These are phyloP conservation scores for Acleris laterana DNA, from an alignment of 2,888 invertebrate genomes.

Conservation along the genomic window DNA sequence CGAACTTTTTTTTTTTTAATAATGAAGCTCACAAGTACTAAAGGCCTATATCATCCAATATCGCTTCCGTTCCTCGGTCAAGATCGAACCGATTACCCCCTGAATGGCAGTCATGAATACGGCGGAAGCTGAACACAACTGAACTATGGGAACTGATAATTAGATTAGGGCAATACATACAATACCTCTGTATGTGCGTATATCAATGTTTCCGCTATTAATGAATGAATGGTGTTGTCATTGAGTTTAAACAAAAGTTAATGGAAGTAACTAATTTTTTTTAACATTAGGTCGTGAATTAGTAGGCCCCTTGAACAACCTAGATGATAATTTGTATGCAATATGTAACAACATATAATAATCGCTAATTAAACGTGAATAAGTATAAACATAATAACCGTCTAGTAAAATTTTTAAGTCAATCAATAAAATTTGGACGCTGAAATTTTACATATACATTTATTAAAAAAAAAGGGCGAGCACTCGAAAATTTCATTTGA, in stretches of 20 bases:
- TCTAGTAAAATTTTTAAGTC: too few relatives aligned
- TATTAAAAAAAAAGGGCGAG: too few relatives aligned
- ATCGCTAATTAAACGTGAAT: too few relatives aligned
- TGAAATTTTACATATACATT: too few relatives aligned
- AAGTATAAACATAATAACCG: too few relatives aligned
- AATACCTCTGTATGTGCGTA: conserved; percentile 37
- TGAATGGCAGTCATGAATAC: conserved; percentile 58
- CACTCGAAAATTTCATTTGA: too few relatives aligned
- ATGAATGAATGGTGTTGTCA: conserved; percentile 10
- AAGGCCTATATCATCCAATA: conserved; percentile 39
- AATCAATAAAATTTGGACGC: too few relatives aligned
- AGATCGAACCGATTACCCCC: conserved; percentile 57
- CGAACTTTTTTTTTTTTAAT: neutral
- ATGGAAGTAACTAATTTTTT: too few relatives aligned
- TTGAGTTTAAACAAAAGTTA: neutral
- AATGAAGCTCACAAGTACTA: conserved; percentile 2
- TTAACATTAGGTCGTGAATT: too few relatives aligned
- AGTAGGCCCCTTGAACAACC: too few relatives aligned
- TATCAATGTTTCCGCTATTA: conserved; percentile 36
- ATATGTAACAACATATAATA: too few relatives aligned
- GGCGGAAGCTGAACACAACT: conserved; percentile 65
- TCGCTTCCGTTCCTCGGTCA: conserved; percentile 52
- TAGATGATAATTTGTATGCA: too few relatives aligned
- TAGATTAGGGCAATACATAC: conserved; percentile 65
- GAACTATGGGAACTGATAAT: conserved; percentile 81